Evolutionary conservation across 2,113 vertebrate species (phyloP), one percentile per base, ranked within the genome.

Genomic region (Notothenia coriiceps): DNA sequence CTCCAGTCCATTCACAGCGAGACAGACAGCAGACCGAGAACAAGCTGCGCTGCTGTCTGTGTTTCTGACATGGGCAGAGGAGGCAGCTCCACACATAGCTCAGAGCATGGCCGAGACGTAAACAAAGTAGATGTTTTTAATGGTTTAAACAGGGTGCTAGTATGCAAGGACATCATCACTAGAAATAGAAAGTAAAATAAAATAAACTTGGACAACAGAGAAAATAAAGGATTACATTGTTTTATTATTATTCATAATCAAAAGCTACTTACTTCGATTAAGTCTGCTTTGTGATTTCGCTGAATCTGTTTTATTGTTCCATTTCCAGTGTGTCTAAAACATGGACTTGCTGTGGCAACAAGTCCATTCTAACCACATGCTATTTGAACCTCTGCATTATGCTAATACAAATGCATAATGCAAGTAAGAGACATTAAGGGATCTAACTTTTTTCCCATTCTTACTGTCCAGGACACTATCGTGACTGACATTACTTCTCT

Each of bases 351-450:
- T 29, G 29, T 29, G 29, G 29, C 3, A 29, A 40, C 35, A 6
- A 40, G 43, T 35, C 10, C 62, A 55, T 18, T 57, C 33, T 10
- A 22, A 55, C 20, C 47, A 60, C 62, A 59, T 8, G 20, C 55
- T 59, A 49, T 75, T 13, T 43, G 43, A 12, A 25, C 15, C 40
- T 56, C 55, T 46, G 62, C 25, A 51, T 64, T 85, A 44, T 82
- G 68, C 10, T 51, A 15, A 68, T 40, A 68, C 76, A 61, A 60
- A 66, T 40, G 44, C 70, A 74, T 70, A 55, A 74, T 47, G 52
- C 59, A 9, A 44, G 75, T 2, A 67, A 47, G 33, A 64, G 46
- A 46, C 50, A 33, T 47, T 25, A 25, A 64, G 50, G 22, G 70
- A 54, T 40, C 35, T 40, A 7, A 40, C 35, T 40, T 40, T 40